These are phyloP conservation scores for Sardinella longiceps DNA, from an alignment of 2,797 vertebrate genomes.

Conservation along the genomic window DNA sequence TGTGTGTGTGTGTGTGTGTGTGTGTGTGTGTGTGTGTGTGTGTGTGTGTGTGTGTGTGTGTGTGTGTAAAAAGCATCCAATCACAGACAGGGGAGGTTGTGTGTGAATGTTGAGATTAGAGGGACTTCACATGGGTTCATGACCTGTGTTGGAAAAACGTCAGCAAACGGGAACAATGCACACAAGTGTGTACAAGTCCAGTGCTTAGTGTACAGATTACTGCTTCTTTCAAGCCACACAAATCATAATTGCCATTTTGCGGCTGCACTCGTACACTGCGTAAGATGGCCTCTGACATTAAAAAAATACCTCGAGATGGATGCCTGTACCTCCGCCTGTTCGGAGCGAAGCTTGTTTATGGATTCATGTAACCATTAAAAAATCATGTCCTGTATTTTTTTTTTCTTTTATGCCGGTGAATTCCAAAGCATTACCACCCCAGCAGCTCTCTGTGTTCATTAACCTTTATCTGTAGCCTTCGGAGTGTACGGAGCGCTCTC, in stretches of 20 bases:
- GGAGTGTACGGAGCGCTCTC: not conserved
- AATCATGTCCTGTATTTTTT: not conserved
- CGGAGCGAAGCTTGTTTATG: not conserved
- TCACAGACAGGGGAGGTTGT: not conserved
- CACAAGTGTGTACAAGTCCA: not conserved
- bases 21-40: too few relatives aligned
- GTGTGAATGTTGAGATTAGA: not conserved
- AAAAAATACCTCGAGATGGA: slow-evolving; percentile 20
- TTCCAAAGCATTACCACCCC: not conserved
- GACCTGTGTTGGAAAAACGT: not conserved
- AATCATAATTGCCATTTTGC: not conserved
- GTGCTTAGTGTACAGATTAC: not conserved
- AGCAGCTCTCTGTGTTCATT: slow-evolving; percentile 8
- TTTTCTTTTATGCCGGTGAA: not conserved
- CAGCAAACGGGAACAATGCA: not conserved
- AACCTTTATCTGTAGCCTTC: slow-evolving; percentile 24
- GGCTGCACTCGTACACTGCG: not conserved
- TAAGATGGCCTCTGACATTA: slow-evolving; percentile 4
- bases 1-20: too few relatives aligned
- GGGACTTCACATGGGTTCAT: not conserved
- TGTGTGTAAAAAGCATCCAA: not conserved
- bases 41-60: too few relatives aligned
- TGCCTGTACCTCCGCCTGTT: not conserved
- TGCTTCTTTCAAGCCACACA: not conserved
- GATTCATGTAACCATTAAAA: slow-evolving; percentile 13